Conservation (phyloP, 1,140 invertebrate genomes). For the Trissolcus basalis region DNA sequence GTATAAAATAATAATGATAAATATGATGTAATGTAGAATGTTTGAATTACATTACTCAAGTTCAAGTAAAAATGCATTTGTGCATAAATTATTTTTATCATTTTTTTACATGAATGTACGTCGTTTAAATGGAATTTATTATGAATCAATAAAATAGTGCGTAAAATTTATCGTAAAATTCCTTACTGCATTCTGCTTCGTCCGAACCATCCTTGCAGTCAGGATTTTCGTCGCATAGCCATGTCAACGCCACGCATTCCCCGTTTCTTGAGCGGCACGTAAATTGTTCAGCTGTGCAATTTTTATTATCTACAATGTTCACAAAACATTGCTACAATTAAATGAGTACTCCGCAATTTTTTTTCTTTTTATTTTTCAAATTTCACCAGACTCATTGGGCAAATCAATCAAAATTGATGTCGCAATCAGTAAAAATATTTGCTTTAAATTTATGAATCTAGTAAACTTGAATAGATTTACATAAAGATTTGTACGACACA, state of each 20-base stretch:
- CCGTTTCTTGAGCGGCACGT: slow-evolving; percentile 86
- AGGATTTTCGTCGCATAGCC: slow-evolving; percentile 92
- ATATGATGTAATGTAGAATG: no score
- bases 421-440: no score
- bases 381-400: neutral
- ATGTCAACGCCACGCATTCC: slow-evolving; percentile 91
- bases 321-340: slow-evolving; percentile 44
- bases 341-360: neutral
- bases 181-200: slow-evolving; percentile 92
- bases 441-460: no score
- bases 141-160: neutral
- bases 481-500: no score
- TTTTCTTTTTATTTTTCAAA: neutral
- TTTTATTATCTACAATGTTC: slow-evolving; percentile 64
- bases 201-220: slow-evolving; percentile 94
- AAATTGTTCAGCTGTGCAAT: slow-evolving; percentile 90
- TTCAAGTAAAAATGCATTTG: no score
- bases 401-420: no score
- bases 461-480: no score
- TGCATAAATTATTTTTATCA: no score
- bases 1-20: no score
- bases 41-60: no score
- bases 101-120: no score
- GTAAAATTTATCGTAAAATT: slow-evolving; percentile 60
- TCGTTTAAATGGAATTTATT: no score